Percentiles rank a stretch among this genome's conserved stretches.
phyloP scores from a whole-genome alignment of 2,797 vertebrate species.

The Thaleichthys pacificus region DNA sequence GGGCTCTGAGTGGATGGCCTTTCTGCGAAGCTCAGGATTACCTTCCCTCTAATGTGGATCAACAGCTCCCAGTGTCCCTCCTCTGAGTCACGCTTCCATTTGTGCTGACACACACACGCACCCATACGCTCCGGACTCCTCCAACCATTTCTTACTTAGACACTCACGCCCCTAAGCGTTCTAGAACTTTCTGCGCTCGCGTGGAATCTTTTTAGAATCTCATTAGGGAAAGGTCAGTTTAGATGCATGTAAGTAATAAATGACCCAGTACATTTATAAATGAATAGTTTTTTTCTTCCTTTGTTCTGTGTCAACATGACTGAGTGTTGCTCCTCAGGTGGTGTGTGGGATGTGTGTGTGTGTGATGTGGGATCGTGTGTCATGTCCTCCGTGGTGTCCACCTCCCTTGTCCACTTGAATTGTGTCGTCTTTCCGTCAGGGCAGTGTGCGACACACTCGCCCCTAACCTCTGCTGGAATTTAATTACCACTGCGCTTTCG shows the following conservation, averaged over 20 bases:
- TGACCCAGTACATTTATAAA: constrained; percentile 28
- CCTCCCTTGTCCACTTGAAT: constrained; percentile 70
- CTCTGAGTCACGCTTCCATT: constrained; percentile 56
- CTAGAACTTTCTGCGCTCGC: constrained; percentile 42
- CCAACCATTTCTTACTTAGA: constrained; percentile 55
- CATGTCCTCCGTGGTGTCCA: too few relatives aligned
- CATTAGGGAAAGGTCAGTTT: constrained; percentile 73
- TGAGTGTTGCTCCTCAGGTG: constrained; percentile 65
- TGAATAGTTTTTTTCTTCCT: neutral
- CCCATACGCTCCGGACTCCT: constrained; percentile 18
- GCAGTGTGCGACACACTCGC: constrained; percentile 58
- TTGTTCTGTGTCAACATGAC: constrained; percentile 79
- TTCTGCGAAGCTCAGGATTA: constrained; percentile 64
- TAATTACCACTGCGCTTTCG: constrained; percentile 78
- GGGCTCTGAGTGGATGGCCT: constrained; percentile 49
- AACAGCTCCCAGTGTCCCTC: constrained; percentile 62
- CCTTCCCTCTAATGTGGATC: constrained; percentile 62
- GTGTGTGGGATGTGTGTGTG: constrained; percentile 60
- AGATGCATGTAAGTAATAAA: constrained; percentile 57
- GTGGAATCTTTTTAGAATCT: constrained; percentile 54
- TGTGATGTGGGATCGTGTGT: constrained; percentile 45
- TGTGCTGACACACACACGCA: constrained; percentile 41
- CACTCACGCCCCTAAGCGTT: constrained; percentile 53
- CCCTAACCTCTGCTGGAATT: constrained; percentile 74
- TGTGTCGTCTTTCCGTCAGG: constrained; percentile 77